A percentile compares a stretch with the other conserved stretches of the same genome.
phyloP scores from a whole-genome alignment of 64 coral and sea anemone species.

The Pocillopora verrucosa region DNA sequence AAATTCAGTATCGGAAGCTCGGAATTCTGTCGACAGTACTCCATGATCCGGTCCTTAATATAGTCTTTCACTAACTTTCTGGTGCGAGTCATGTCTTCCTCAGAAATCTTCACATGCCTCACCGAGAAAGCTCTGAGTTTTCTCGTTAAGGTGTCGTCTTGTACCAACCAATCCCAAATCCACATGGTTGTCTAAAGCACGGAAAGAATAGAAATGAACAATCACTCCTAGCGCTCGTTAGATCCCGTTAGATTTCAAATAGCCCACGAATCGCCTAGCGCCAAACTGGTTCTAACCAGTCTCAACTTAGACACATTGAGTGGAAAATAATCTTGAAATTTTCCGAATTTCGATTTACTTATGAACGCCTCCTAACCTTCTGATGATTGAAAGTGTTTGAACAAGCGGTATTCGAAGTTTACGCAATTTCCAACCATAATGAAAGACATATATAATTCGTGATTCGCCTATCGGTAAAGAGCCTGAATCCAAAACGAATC shows the following conservation, averaged over 20 bases:
- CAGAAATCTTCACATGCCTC: conserved; percentile 38
- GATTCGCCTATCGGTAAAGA: too few species aligned
- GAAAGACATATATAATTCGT: too few species aligned
- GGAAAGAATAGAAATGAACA: neutral
- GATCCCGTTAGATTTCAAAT: neutral
- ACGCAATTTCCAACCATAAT: too few species aligned
- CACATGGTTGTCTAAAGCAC: neutral
- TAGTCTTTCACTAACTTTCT: conserved; percentile 29
- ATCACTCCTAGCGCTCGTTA: neutral
- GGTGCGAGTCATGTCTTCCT: conserved; percentile 5
- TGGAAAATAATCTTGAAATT: too few species aligned
- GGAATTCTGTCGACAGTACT: neutral
- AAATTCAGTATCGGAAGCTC: conserved; percentile 15
- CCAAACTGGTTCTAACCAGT: too few species aligned
- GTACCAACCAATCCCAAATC: neutral
- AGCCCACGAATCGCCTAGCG: too few species aligned
- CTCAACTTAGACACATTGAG: too few species aligned
- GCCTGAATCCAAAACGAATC: too few species aligned
- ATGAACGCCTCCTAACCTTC: too few species aligned
- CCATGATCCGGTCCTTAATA: conserved; percentile 12
- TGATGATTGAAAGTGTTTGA: too few species aligned
- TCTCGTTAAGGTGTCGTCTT: conserved; percentile 17
- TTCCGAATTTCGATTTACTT: too few species aligned
- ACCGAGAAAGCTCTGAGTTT: conserved; percentile 35
- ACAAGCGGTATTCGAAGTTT: too few species aligned